Base-by-base conservation (phyloP, 2,888 invertebrate genomes). In the Teleogryllus oceanicus region DNA sequence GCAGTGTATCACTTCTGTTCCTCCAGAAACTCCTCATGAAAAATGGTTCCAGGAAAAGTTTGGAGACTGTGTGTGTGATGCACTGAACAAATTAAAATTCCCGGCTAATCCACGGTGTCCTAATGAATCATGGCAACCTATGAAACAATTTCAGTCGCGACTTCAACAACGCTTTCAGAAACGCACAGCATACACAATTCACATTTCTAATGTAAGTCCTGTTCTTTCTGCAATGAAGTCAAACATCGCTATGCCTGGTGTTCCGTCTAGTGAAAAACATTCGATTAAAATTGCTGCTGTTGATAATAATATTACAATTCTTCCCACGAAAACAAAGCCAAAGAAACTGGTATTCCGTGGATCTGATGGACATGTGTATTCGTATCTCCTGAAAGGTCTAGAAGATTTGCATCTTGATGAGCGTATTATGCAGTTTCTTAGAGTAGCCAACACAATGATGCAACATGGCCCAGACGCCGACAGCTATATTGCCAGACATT, bases 331-430 rank as follows among this genome's bases (percentile, higher is more conserved):
- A 88, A 99, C 99, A 0, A 96, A 97, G 86, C 99, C 99, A 0
- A 99, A 99, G 86, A 99, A 99, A 87, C 89, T 99, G 74, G 91
- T 95, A 13, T 97, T 99, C 85, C 92, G 94, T 83, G 99, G 99
- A 12, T 96, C 96, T 18, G 96, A 99, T 87, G 99, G 99, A 0
- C 95, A 94, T 86, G 92, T 92, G 82, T 96, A 97, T 85, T 94
- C 95, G 0, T 98, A 96, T 85, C 88, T 99, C 21, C 98, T 99
- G 87, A 99, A 99, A 88, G 99, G 99, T 0, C 89, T 98, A 78
- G 99, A 99, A 89, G 99, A 99, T 89, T 89, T 99, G 51, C 98
- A 99, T 88, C 89, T 99, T 83, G 99, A 99, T 85, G 98, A 99
- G 87, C 91, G 99, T 83, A 98, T 99, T 84, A 99, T 99, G 99